A percentile compares a stretch with the other conserved stretches of the same genome.
Conservation (phyloP, 2,113 vertebrate species). For the Perognathus longimembris region DNA sequence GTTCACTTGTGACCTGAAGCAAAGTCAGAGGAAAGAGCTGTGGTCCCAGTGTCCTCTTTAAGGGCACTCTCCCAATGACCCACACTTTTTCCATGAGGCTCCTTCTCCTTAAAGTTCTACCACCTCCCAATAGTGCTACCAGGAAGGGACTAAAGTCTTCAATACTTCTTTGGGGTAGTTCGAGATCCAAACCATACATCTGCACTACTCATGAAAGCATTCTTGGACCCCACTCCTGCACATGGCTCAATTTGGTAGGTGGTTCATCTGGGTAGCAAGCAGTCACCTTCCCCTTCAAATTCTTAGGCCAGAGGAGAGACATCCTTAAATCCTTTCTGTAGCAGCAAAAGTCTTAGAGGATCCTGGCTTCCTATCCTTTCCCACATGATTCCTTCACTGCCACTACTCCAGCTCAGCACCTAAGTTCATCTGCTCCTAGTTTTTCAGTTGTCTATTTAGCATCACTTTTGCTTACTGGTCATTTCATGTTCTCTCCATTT, state of each 20-base stretch:
- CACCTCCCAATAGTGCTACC: background rate
- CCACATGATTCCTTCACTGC: background rate
- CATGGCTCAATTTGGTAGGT: background rate
- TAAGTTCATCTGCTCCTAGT: background rate
- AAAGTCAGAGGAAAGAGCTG: background rate
- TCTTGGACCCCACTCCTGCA: background rate
- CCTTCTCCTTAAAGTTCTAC: background rate
- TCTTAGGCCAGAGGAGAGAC: background rate
- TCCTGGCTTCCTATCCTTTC: background rate
- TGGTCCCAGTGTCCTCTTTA: background rate
- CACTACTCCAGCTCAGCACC: background rate
- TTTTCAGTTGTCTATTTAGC: background rate
- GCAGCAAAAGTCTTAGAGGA: background rate
- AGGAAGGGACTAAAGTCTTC: background rate
- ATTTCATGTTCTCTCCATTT: conserved; percentile 4
- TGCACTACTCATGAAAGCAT: background rate
- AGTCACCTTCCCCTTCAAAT: background rate
- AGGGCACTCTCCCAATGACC: background rate
- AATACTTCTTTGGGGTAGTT: background rate
- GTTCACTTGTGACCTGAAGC: background rate
- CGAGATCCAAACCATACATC: background rate
- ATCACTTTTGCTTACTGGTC: background rate
- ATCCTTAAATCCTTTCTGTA: background rate
- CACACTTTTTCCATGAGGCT: background rate
- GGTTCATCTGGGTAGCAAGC: background rate